Evolutionary conservation across 2,888 invertebrate species (phyloP).

Genomic region (Tuta absoluta): DNA sequence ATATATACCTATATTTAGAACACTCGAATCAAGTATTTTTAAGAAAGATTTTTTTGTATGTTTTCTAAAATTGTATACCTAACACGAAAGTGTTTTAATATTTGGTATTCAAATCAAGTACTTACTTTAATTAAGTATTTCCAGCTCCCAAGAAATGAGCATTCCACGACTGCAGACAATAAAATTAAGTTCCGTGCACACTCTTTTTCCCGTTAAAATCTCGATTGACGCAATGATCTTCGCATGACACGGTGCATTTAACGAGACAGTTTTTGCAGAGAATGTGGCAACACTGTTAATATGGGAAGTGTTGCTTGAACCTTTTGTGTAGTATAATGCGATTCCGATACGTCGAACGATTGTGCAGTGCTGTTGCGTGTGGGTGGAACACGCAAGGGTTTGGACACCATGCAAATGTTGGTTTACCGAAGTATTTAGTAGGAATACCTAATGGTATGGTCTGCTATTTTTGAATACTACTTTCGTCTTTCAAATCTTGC

Average conservation of each 20-base stretch:
- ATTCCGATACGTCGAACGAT: conserved; percentile 23
- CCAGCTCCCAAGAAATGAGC: not conserved
- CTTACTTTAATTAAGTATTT: too few relatives aligned
- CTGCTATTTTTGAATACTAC: too few relatives aligned
- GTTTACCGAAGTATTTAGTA: too few relatives aligned
- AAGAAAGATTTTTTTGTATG: too few relatives aligned
- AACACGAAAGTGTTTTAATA: too few relatives aligned
- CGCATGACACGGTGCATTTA: conserved; percentile 4
- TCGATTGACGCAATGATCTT: conserved; percentile 8
- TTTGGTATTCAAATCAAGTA: too few relatives aligned
- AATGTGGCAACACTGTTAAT: not conserved
- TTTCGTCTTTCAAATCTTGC: too few relatives aligned
- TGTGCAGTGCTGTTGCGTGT: conserved; percentile 20
- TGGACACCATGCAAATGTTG: not conserved
- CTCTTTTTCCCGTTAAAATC: not conserved
- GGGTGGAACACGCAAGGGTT: conserved; percentile 19
- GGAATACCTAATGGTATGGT: too few relatives aligned
- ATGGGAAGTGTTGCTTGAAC: not conserved
- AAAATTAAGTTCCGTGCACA: not conserved
- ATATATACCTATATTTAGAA: too few relatives aligned
- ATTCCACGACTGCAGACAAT: not conserved
- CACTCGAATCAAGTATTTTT: too few relatives aligned
- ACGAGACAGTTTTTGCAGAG: not conserved
- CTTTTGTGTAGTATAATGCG: conserved; percentile 23
- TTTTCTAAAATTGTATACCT: too few relatives aligned